phyloP scores from a whole-genome alignment of 2,888 invertebrate genomes.

The Andrena hattorfiana region DNA sequence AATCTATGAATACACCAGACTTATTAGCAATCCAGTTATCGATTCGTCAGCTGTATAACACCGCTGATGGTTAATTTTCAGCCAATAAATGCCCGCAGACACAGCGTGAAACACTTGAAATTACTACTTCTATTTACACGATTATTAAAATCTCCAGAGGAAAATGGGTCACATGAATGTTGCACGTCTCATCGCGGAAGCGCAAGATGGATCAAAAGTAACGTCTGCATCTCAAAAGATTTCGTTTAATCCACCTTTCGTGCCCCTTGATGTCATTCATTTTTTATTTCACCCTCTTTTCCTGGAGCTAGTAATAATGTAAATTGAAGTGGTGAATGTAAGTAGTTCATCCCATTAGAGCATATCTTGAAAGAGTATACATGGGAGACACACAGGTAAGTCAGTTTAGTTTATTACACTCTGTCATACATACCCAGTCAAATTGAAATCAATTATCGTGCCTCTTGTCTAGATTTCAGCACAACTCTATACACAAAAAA shows the following conservation, averaged over 20 bases:
- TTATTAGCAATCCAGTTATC: no score
- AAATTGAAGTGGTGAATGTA: not conserved
- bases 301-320: not conserved
- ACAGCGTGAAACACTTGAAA: not conserved
- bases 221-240: not conserved
- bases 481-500: no score
- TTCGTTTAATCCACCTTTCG: constrained; percentile 1
- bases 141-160: not conserved
- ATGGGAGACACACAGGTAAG: not conserved
- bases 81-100: not conserved
- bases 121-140: not conserved
- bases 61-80: not conserved
- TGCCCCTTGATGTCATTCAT: not conserved
- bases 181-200: constrained; percentile 4
- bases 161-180: not conserved
- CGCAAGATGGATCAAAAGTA: not conserved
- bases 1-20: no score
- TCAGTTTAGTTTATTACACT: not conserved
- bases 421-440: not conserved
- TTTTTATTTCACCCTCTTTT: not conserved
- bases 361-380: not conserved
- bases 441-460: no score
- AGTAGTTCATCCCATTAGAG: not conserved
- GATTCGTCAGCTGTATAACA: no score
- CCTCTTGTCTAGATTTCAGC: no score